A percentile compares a stretch with the other conserved stretches of the same genome.
These are phyloP conservation scores for Nyctibius grandis DNA, from an alignment of 2,797 vertebrate genomes.

Conservation along the genomic window DNA sequence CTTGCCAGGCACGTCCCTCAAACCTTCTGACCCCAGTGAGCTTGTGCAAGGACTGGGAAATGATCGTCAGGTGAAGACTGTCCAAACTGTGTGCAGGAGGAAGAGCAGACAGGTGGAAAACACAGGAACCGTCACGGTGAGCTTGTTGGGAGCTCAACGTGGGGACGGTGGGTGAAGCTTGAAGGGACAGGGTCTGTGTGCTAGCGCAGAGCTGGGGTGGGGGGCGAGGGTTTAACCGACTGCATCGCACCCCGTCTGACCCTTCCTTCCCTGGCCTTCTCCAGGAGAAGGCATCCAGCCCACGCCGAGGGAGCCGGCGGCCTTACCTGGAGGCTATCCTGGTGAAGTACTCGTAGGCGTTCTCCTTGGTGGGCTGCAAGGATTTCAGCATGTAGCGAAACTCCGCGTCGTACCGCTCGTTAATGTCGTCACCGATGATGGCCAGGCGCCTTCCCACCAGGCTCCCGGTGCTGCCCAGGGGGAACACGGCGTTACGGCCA, in stretches of 20 bases:
- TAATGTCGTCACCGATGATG: constrained; percentile 78
- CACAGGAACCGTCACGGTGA: fast-evolving
- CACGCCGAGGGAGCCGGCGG: fast-evolving
- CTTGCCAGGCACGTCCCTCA: background rate
- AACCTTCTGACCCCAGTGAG: background rate
- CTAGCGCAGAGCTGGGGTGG: background rate
- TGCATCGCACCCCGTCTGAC: fast-evolving
- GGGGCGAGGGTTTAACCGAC: background rate
- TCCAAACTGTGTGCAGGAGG: background rate
- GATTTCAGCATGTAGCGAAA: constrained; percentile 70
- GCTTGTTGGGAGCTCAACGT: background rate
- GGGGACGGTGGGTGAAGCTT: fast-evolving
- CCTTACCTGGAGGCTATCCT: constrained; percentile 77
- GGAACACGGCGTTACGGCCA: fast-evolving
- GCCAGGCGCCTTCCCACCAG: constrained; percentile 76
- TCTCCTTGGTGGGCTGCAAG: constrained; percentile 69
- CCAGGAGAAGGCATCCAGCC: background rate
- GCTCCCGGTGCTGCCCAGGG: constrained; percentile 34
- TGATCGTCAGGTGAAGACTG: too few species aligned
- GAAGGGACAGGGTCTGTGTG: fast-evolving
- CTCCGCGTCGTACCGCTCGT: constrained; percentile 69
- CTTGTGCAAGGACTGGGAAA: background rate
- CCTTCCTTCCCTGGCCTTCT: background rate
- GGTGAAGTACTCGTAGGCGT: constrained; percentile 72
- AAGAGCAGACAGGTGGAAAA: background rate